These are phyloP conservation scores for Pygocentrus nattereri DNA, from an alignment of 2,797 vertebrate genomes.

Conservation along the genomic window DNA sequence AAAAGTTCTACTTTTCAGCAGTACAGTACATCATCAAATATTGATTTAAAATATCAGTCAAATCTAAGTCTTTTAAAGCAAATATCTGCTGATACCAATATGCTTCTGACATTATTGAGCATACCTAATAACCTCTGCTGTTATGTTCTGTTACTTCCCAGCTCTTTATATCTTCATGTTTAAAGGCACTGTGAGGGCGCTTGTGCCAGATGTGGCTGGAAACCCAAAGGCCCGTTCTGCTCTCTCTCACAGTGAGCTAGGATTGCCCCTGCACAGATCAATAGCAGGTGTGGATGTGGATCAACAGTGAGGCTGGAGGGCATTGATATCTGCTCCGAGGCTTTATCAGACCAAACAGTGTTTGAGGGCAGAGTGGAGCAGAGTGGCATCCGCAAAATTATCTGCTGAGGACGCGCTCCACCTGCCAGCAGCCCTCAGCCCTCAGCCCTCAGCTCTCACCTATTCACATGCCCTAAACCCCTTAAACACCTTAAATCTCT, in stretches of 20 bases:
- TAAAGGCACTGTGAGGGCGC: background rate
- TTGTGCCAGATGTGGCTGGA: background rate
- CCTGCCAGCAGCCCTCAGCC: conserved; percentile 63
- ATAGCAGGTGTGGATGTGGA: conserved; percentile 83
- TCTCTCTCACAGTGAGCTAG: conserved; percentile 76
- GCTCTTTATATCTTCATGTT: too few relatives aligned
- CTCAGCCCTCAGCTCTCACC: conserved; percentile 48
- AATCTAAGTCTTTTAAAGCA: too few relatives aligned
- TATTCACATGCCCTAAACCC: conserved; percentile 58
- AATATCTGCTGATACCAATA: too few relatives aligned
- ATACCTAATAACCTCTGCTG: too few relatives aligned
- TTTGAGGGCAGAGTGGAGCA: conserved; percentile 70
- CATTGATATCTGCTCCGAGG: conserved; percentile 81
- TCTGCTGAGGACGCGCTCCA: conserved; percentile 69
- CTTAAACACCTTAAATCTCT: conserved; percentile 57
- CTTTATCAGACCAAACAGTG: conserved; percentile 82
- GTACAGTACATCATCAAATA: too few relatives aligned
- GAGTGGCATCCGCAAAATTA: conserved; percentile 77
- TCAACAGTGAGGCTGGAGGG: conserved; percentile 71
- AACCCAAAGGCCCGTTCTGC: conserved; percentile 72
- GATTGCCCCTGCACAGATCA: conserved; percentile 86
- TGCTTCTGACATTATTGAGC: too few relatives aligned
- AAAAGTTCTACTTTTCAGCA: too few relatives aligned
- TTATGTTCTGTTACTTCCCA: too few relatives aligned
- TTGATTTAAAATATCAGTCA: too few relatives aligned